Base-by-base conservation (phyloP, 23 tunicate species). In the Trididemnum nubilum region DNA sequence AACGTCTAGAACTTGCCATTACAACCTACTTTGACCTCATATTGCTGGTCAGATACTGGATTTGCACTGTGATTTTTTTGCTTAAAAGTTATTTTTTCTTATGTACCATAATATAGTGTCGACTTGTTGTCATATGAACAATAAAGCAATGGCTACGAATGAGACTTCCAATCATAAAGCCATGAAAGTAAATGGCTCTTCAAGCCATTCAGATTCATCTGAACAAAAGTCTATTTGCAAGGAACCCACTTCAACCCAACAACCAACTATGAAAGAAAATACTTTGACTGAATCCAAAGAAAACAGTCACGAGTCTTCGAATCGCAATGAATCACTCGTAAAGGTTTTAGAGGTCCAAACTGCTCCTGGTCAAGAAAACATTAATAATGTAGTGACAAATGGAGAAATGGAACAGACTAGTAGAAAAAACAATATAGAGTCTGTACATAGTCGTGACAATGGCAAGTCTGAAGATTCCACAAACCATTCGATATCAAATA, bases 71-170 rank as follows among this genome's bases (percentile, higher is more conserved):
- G 81, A 77, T 7, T 73, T 37, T 25, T 25, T 54, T 54, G 19
- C 30, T 37, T 77, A 12, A 2, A 12, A 4, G 2, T 15, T 77
- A 26, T 51, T 52, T 12, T 28, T 18, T 32, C 67, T 26, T 37
- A 83, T 83, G 66, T 73, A 28, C 80, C 87, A 83, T 65, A 71
- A 31, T 49, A 33, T 51, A 35, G 75, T 39, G 2, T 81, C 87
- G 7, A 34, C 60, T 33, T 83, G 87, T 59, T 83, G 87, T 83
- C 67, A 60, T 29, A 60, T 83, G 81, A 83, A 39, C 87, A 60
- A 38, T 50, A 37, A 73, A 83, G 29, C 81, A 1, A 83, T 83
- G 87, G 87, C 87, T 36, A 73, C 73, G 73, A 73, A 73, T 73
- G 87, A 83, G 69, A 25, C 81, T 27, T 40, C 87, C 2, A 34